Evolutionary conservation across 2,888 invertebrate genomes (phyloP).

Genomic region (Syritta pipiens): DNA sequence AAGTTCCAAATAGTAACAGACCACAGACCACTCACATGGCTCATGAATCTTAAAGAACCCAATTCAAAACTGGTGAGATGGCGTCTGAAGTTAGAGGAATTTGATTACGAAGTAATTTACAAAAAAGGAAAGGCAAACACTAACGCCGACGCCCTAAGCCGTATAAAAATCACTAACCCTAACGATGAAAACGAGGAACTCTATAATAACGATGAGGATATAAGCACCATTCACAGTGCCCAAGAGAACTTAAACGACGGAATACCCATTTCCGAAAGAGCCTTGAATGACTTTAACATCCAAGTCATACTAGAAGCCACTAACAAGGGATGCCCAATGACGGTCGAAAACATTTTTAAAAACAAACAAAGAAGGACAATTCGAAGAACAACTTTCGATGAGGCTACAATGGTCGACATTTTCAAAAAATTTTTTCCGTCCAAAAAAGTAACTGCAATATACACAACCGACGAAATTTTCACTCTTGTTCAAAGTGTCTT

Average conservation of each 20-base stretch:
- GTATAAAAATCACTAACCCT: conserved; percentile 43
- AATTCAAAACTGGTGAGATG: conserved; percentile 74
- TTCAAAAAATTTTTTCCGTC: conserved; percentile 37
- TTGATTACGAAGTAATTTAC: conserved; percentile 70
- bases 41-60: conserved; percentile 31
- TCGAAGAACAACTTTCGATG: conserved; percentile 9
- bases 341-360: conserved; percentile 35
- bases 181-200: neutral
- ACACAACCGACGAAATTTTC: conserved; percentile 43
- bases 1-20: conserved; percentile 75
- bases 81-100: conserved; percentile 74
- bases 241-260: conserved; percentile 34
- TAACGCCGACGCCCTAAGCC: conserved; percentile 64
- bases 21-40: conserved; percentile 74
- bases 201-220: neutral
- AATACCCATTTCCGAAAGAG: conserved; percentile 53
- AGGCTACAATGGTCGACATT: conserved; percentile 32
- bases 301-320: conserved; percentile 41
- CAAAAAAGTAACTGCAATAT: conserved; percentile 40
- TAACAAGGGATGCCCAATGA: conserved; percentile 24
- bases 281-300: conserved; percentile 50
- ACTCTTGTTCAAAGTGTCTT: conserved; percentile 21
- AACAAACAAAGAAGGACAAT: conserved; percentile 44
- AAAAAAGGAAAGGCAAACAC: conserved; percentile 67
- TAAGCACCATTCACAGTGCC: conserved; percentile 32